A percentile compares a stretch with the other conserved stretches of the same genome.
Conservation (phyloP, 1,140 invertebrate genomes). For the Lamellibrachia luymesi region DNA sequence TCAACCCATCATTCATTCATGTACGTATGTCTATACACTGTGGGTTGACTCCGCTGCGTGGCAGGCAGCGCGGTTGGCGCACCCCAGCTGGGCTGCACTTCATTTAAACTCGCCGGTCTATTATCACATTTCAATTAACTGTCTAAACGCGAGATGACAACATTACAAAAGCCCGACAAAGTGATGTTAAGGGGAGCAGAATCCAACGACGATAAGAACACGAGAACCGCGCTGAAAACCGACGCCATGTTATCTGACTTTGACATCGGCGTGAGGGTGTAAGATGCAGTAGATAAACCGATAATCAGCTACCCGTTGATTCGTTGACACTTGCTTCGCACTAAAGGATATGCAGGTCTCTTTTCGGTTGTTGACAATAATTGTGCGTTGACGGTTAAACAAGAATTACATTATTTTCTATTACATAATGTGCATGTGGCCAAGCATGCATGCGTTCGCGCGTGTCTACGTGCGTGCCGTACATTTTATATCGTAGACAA, state of each 20-base stretch:
- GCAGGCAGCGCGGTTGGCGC: not conserved
- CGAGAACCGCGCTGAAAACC: not conserved
- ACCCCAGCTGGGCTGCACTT: not conserved
- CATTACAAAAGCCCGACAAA: not conserved
- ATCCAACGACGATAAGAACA: not conserved
- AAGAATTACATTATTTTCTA: not conserved
- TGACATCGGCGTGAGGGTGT: not conserved
- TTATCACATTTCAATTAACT: not conserved
- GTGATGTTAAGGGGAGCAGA: not conserved
- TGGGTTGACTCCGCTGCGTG: not conserved
- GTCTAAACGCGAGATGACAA: not conserved
- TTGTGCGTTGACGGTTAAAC: not conserved
- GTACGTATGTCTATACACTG: no score
- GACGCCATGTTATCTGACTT: not conserved
- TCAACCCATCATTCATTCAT: no score
- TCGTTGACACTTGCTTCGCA: not conserved
- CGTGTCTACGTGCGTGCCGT: no score
- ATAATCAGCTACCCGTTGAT: not conserved
- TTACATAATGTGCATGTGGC: not conserved
- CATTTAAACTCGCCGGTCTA: not conserved
- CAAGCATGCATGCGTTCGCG: not conserved
- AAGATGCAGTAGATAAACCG: not conserved
- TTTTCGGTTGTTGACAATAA: not conserved
- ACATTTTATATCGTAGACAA: no score
- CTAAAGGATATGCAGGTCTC: not conserved